phyloP scores from a whole-genome alignment of 1,140 invertebrate genomes.

The Drosophila rhopaloa region DNA sequence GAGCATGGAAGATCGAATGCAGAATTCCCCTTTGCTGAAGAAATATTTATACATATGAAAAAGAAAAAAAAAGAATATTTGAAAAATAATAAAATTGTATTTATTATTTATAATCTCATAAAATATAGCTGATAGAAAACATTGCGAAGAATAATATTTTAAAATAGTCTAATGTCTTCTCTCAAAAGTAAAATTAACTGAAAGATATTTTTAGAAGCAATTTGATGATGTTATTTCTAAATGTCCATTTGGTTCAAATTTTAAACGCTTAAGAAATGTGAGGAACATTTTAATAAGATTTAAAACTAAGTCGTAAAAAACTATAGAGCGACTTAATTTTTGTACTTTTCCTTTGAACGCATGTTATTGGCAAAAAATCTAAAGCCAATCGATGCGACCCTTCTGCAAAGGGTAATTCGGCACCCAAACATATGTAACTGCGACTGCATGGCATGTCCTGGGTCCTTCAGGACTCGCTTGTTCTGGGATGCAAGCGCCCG shows the following conservation, averaged over 20 bases:
- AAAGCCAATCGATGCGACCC: slow-evolving; percentile 1
- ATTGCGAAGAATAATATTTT: no score
- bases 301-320: not conserved
- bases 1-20: slow-evolving; percentile 17
- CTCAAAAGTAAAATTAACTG: no score
- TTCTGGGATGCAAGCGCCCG: slow-evolving; percentile 43
- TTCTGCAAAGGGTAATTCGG: slow-evolving; percentile 33
- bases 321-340: not conserved
- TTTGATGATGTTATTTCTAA: no score
- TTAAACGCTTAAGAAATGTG: not conserved
- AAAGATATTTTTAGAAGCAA: no score
- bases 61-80: no score
- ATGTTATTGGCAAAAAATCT: not conserved
- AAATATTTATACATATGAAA: no score
- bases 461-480: slow-evolving; percentile 19
- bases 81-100: no score
- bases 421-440: slow-evolving; percentile 59
- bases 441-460: slow-evolving; percentile 37
- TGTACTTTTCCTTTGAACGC: no score
- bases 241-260: not conserved
- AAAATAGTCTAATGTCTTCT: no score
- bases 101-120: no score
- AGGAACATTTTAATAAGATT: not conserved
- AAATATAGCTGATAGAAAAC: no score
- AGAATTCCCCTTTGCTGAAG: slow-evolving; percentile 1